A percentile compares a stretch with the other conserved stretches of the same genome.
phyloP scores from a whole-genome alignment of 2,888 invertebrate genomes.

The Dryobotodes eremita region DNA sequence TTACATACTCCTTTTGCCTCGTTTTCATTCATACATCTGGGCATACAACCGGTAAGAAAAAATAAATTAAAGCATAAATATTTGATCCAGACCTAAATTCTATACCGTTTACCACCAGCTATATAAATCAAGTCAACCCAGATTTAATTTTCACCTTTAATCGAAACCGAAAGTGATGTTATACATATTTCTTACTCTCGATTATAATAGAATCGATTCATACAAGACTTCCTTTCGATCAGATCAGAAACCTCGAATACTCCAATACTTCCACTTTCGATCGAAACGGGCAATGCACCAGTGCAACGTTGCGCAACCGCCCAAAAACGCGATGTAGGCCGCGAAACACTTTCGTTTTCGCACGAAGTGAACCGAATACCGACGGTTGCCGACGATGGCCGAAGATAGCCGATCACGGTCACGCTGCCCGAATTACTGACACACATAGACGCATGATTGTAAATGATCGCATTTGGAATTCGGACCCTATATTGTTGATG shows the following conservation, averaged over 20 bases:
- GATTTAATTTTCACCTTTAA: neutral
- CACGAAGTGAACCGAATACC: conserved; percentile 66
- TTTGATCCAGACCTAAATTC: neutral
- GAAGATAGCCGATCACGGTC: conserved; percentile 58
- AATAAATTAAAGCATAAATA: neutral
- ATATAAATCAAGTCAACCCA: neutral
- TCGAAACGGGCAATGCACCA: conserved; percentile 61
- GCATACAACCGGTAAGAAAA: too few species aligned
- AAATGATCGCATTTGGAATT: conserved; percentile 34
- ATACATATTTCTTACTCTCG: neutral
- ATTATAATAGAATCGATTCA: neutral
- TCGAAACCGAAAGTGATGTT: conserved; percentile 5
- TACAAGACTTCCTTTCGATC: conserved; percentile 28
- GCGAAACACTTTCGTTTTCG: conserved; percentile 86
- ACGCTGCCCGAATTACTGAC: conserved; percentile 56
- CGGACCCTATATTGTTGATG: conserved; percentile 8
- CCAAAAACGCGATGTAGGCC: conserved; percentile 82
- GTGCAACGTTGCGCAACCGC: conserved; percentile 76
- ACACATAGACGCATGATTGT: conserved; percentile 57
- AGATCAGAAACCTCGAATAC: conserved; percentile 3
- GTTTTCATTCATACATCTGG: too few species aligned
- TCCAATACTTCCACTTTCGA: conserved; percentile 50
- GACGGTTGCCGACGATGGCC: conserved; percentile 48
- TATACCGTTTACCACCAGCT: neutral
- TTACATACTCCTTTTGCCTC: too few species aligned